A percentile compares a stretch with the other conserved stretches of the same genome.
These are phyloP conservation scores for Sprattus sprattus DNA, from an alignment of 2,113 vertebrate genomes.

Conservation along the genomic window DNA sequence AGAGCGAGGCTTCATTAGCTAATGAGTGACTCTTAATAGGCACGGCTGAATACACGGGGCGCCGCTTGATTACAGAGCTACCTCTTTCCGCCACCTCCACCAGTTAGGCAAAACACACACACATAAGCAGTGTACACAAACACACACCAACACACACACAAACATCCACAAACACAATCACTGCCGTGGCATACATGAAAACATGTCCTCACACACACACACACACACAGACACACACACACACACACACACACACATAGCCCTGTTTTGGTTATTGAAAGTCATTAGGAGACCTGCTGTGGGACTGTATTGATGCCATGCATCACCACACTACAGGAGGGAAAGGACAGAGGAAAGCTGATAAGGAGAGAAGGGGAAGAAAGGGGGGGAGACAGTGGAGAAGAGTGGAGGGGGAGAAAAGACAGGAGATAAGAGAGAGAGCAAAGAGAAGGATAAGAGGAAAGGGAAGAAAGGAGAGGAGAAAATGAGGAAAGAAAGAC, in stretches of 20 bases:
- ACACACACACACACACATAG: background rate
- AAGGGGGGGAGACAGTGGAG: constrained; percentile 17
- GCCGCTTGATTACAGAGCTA: constrained; percentile 70
- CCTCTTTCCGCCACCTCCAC: constrained; percentile 36
- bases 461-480: background rate
- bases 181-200: constrained; percentile 21
- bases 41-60: constrained; percentile 68
- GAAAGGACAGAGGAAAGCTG: constrained; percentile 20
- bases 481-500: background rate
- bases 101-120: constrained; percentile 39
- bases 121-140: constrained; percentile 38
- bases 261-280: constrained; percentile 3
- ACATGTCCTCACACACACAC: constrained; percentile 33
- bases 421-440: background rate
- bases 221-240: constrained; percentile 1
- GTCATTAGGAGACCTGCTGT: constrained; percentile 9
- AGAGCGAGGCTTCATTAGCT: constrained; percentile 72
- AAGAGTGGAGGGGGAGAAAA: background rate
- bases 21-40: constrained; percentile 77
- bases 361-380: constrained; percentile 17
- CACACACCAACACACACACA: constrained; percentile 40
- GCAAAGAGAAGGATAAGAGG: background rate
- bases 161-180: constrained; percentile 37
- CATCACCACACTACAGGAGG: constrained; percentile 19
- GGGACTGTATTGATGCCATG: constrained; percentile 2